Percentiles rank a stretch among this genome's conserved stretches.
These are phyloP conservation scores for Neoseiulus cucumeris DNA, from an alignment of 1,140 invertebrate species.

Conservation along the genomic window DNA sequence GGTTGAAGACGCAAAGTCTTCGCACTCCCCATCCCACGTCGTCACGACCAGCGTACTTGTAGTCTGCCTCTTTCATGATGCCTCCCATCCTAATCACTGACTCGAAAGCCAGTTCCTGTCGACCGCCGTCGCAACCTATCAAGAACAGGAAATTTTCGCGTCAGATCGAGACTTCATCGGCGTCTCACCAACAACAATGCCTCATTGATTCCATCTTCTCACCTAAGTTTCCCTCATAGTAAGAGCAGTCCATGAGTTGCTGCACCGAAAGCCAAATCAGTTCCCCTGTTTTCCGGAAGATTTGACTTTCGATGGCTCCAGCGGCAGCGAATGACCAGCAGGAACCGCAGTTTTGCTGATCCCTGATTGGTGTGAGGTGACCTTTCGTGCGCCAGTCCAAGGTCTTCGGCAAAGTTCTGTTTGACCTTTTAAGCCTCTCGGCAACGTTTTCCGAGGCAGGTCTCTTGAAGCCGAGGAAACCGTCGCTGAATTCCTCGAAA, in stretches of 20 bases:
- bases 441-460: no score
- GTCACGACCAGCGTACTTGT: background rate
- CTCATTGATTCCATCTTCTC: background rate
- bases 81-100: background rate
- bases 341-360: conserved; percentile 78
- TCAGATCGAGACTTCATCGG: background rate
- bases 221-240: background rate
- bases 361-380: conserved; percentile 70
- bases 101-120: background rate
- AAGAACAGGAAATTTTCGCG: background rate
- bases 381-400: conserved; percentile 78
- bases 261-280: conserved; percentile 83
- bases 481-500: no score
- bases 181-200: background rate
- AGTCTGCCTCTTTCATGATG: background rate
- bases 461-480: no score
- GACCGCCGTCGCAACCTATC: background rate
- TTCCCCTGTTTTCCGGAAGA: conserved; percentile 58
- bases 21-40: no score
- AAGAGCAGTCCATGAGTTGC: conserved; percentile 86
- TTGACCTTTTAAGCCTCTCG: no score
- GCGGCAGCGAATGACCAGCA: conserved; percentile 87
- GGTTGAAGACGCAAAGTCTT: conserved; percentile 42
- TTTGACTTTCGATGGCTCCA: conserved; percentile 79
- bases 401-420: no score